Base-by-base conservation (phyloP, 2,113 vertebrate genomes). In the Dipodomys stephensi region DNA sequence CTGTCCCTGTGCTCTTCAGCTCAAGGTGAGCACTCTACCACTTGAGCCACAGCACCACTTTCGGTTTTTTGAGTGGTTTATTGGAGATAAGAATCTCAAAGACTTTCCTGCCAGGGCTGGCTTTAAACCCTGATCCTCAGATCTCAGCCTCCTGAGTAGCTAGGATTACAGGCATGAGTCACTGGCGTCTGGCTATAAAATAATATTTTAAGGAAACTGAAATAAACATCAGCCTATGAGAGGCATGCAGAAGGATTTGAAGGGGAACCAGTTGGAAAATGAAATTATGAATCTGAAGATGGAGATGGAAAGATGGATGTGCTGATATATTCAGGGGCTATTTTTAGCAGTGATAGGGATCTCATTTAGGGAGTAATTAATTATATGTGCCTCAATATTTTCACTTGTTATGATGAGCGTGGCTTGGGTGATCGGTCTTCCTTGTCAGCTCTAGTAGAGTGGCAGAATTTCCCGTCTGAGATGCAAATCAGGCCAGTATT, bases 401-500 rank as follows among this genome's bases (percentile, higher is more conserved):
- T 92, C 91, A 90, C 81, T 65, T 96, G 92, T 95, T 97, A 76
- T 95, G 93, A 95, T 96, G 95, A 69, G 76, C 93, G 87, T 74
- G 78, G 95, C 83, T 74, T 73, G 83, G 27, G 85, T 94, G 78
- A 98, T 97, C 94, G 78, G 92, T 96, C 95, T 92, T 62, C 69
- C 90, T n/a, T 93, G 92, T 85, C 94, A 96, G 81, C 83, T 93
- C 74, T 93, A 90, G 82, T 3, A 94, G 96, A 92, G 0, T 96
- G 81, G 78, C 95, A 95, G 96, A 92, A 77, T 87, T 94, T 72
- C 68, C 91, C 94, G 81, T 79, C 88, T 90, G 84, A 95, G 35
- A 76, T 83, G 95, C 87, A 97, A 97, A 97, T 95, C 79, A 93
- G 85, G 92, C 96, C 74, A 72, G 62, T 95, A 88, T 95, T 91